Base-by-base conservation (phyloP, 2,888 invertebrate species). In the Mylabris sibirica region DNA sequence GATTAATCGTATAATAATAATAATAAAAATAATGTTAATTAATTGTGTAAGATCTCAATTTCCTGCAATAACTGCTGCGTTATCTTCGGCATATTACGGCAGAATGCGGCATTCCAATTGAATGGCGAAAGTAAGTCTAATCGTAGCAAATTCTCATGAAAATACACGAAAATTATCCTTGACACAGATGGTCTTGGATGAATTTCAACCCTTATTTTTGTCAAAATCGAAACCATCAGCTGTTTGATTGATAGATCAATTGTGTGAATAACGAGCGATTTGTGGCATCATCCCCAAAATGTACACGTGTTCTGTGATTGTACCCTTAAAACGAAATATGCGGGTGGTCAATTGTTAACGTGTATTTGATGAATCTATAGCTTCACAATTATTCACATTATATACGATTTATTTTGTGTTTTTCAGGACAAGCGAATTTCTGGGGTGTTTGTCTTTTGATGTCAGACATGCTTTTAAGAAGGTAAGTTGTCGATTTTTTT, bases 391-490 rank as follows among this genome's bases (percentile, higher is more conserved):
- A n/a, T n/a, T n/a, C n/a, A n/a, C n/a, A n/a, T n/a, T n/a, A n/a
- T n/a, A n/a, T n/a, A n/a, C 34, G 20, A 22, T 61, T 20, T 26
- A 38, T 9, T 2, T 38, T 12, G n/a, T 65, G 41, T 86, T 86
- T 74, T 82, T 78, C 90, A 96, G 96, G 88, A 91, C 93, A 87
- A 96, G 95, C 88, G 96, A 96, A 87, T 93, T 96, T 86, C 88
- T 97, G 87, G 97, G 96, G 89, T 96, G 96, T 86, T 93, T 94
- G 91, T 95, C 95, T 85, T 94, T 96, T 87, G 93, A 94, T 78
- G 88, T 96, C 80, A 91, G 91, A 86, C 91, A 93, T 89, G 91
- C 92, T 77, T 88, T 92, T 86, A 91, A 90, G 83, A 89, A 89
- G 90, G 90, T 91, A 88, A 87, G 89, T 35, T 35, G n/a, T 41